Conservation (phyloP, 2,888 invertebrate genomes). For the Drosophila demipolita region DNA sequence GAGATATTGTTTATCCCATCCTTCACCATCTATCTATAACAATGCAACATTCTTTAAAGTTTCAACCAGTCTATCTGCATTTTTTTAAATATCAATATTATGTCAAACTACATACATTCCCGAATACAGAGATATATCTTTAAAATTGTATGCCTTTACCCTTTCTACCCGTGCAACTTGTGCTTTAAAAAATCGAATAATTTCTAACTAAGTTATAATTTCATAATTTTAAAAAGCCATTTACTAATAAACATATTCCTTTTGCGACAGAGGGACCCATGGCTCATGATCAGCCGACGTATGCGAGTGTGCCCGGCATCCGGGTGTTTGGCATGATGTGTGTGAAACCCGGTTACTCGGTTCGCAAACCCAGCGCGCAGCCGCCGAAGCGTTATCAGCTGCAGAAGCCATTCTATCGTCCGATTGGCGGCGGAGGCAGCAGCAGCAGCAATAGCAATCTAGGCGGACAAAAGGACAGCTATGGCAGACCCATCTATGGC, state of each 20-base stretch:
- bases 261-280: conserved; percentile 92
- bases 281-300: conserved; percentile 97
- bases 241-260: neutral
- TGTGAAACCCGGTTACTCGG: conserved; percentile 87
- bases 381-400: conserved; percentile 84
- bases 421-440: conserved; percentile 39
- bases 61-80: neutral
- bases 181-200: too few species aligned
- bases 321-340: conserved; percentile 98
- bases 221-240: neutral
- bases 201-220: neutral
- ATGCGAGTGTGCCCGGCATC: conserved; percentile 96
- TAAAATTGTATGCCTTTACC: too few species aligned
- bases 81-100: too few species aligned
- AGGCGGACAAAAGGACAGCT: conserved; percentile 69
- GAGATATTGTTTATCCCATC: neutral
- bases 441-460: conserved; percentile 18
- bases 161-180: too few species aligned
- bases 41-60: neutral
- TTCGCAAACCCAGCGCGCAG: conserved; percentile 83
- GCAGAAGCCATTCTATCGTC: conserved; percentile 84
- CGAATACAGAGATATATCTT: too few species aligned
- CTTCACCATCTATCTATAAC: neutral
- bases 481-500: conserved; percentile 71
- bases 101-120: too few species aligned